These are phyloP conservation scores for Stenoptilia bipunctidactyla DNA, from an alignment of 2,888 invertebrate species.

Conservation along the genomic window DNA sequence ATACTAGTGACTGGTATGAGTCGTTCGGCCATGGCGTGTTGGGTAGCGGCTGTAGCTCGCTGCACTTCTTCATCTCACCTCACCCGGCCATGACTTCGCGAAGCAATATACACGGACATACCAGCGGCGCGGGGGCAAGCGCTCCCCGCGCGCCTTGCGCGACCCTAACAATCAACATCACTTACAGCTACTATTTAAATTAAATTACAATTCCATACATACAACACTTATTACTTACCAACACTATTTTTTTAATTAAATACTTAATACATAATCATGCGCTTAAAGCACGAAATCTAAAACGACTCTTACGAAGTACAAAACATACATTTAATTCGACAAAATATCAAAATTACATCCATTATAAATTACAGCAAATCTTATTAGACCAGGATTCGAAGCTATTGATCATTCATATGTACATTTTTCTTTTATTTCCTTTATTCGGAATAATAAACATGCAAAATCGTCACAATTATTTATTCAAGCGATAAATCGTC, in stretches of 20 bases:
- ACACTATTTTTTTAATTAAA: constrained; percentile 47
- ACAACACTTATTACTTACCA: constrained; percentile 44
- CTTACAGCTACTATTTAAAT: not conserved
- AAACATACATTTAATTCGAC: constrained; percentile 21
- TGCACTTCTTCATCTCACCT: not conserved
- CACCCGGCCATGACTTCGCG: not conserved
- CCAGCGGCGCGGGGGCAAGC: not conserved
- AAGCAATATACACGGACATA: constrained; percentile 1
- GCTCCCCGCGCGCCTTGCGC: not conserved
- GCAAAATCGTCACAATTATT: too few relatives aligned
- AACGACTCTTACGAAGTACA: constrained; percentile 20
- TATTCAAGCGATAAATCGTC: too few relatives aligned
- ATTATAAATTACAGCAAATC: constrained; percentile 22
- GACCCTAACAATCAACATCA: not conserved
- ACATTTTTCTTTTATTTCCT: constrained; percentile 26
- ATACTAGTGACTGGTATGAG: constrained; percentile 61
- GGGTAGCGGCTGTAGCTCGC: constrained; percentile 24
- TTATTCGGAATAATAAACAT: constrained; percentile 34
- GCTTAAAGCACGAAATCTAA: constrained; percentile 59
- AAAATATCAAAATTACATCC: constrained; percentile 29
- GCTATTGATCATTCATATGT: constrained; percentile 23
- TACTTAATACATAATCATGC: constrained; percentile 54
- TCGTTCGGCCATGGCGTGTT: constrained; percentile 50
- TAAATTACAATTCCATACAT: constrained; percentile 21
- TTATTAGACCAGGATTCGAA: constrained; percentile 25